Evolutionary conservation across 1,140 invertebrate genomes (phyloP).

Genomic region (Yoshiicerus persimilis): DNA sequence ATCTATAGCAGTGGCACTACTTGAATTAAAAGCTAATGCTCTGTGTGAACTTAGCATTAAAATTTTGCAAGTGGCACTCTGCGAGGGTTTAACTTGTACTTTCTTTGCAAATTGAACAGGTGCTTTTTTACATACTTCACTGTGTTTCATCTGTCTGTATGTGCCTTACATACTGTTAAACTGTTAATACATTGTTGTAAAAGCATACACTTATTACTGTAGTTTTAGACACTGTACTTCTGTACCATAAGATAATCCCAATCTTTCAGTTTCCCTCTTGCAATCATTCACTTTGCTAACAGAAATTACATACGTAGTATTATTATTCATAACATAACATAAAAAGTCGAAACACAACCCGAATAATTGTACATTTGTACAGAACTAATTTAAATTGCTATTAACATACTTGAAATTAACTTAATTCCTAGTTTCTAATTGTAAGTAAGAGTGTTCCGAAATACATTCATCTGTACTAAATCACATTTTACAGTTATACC

Average conservation of each 20-base stretch:
- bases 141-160: background rate
- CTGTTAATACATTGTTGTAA: too few species aligned
- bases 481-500: background rate
- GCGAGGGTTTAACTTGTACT: conserved; percentile 2
- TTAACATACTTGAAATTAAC: background rate
- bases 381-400: background rate
- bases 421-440: background rate
- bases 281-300: background rate
- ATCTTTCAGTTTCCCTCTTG: background rate
- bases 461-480: background rate
- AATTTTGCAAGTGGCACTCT: background rate
- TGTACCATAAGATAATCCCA: background rate
- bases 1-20: background rate
- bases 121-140: background rate
- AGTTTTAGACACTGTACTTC: background rate
- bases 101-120: background rate
- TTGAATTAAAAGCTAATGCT: background rate
- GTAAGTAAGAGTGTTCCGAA: background rate
- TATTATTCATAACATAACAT: background rate
- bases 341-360: background rate
- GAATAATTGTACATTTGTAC: background rate
- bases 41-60: background rate
- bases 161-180: too few species aligned
- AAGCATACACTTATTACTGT: background rate
- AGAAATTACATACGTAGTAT: background rate